These are phyloP conservation scores for Oreochromis grahami DNA, from an alignment of 2,797 vertebrate genomes.

Conservation along the genomic window DNA sequence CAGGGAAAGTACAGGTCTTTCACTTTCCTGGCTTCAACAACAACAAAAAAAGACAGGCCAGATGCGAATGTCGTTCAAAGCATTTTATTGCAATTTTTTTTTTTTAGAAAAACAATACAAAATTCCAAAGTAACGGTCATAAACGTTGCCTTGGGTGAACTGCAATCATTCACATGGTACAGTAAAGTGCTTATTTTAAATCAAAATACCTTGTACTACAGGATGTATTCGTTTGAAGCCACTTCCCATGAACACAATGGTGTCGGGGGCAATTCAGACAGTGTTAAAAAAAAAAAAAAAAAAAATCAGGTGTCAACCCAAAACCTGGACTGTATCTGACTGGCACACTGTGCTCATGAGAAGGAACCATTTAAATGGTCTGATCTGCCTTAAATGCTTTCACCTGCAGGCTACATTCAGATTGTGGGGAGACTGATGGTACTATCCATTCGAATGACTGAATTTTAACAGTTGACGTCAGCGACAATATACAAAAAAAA, in stretches of 20 bases:
- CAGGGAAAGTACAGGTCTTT: not conserved
- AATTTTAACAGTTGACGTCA: conserved; percentile 52
- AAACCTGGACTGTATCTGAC: conserved; percentile 16
- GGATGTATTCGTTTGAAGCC: conserved; percentile 44
- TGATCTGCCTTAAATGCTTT: conserved; percentile 54
- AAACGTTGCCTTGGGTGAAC: conserved; percentile 78
- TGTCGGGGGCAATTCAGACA: conserved; percentile 37
- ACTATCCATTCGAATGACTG: conserved; percentile 45
- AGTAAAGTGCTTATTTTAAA: conserved; percentile 85
- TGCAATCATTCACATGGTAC: conserved; percentile 82
- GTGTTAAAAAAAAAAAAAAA: no score
- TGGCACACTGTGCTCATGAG: conserved; percentile 12
- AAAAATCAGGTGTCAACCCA: conserved; percentile 23
- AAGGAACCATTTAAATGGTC: conserved; percentile 26
- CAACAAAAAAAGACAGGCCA: not conserved
- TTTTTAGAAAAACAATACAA: conserved; percentile 81
- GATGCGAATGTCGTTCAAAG: conserved; percentile 57
- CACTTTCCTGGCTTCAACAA: not conserved
- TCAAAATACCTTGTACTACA: conserved; percentile 58
- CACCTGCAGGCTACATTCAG: conserved; percentile 66
- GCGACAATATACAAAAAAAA: conserved; percentile 33
- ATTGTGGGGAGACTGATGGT: conserved; percentile 36
- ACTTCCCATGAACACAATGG: conserved; percentile 43
- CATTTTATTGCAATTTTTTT: conserved; percentile 73
- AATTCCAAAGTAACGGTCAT: conserved; percentile 78